These are phyloP conservation scores for Botrylloides violaceus DNA, from an alignment of 23 tunicate genomes.

Conservation along the genomic window DNA sequence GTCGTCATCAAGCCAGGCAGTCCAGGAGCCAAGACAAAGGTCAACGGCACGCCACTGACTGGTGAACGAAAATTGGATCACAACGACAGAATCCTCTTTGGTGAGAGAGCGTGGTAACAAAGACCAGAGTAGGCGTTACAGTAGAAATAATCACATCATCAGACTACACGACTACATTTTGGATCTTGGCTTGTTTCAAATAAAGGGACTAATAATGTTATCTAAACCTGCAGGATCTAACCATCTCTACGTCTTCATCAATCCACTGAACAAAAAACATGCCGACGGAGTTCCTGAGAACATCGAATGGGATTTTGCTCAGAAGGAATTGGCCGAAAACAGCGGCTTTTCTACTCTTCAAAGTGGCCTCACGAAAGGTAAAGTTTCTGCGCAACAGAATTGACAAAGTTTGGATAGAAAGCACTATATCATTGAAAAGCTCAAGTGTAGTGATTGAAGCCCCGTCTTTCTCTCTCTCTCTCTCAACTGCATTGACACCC, in stretches of 20 bases:
- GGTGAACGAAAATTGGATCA: conserved; percentile 87
- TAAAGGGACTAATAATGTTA: background rate
- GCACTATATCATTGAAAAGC: too few species aligned
- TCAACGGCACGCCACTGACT: conserved; percentile 93
- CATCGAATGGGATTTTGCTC: conserved; percentile 98
- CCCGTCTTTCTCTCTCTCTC: too few species aligned
- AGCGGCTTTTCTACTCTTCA: conserved; percentile 83
- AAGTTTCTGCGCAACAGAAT: too few species aligned
- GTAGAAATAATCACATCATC: too few species aligned
- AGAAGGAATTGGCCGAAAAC: conserved; percentile 95
- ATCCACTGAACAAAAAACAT: conserved; percentile 74
- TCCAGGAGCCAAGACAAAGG: conserved; percentile 77
- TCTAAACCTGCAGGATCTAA: conserved; percentile 68
- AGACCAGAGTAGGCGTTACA: too few species aligned
- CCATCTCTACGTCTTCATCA: conserved; percentile 76
- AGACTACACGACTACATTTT: too few species aligned
- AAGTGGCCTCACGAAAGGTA: conserved; percentile 87
- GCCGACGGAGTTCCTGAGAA: conserved; percentile 67
- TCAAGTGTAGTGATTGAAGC: too few species aligned
- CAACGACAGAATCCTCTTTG: conserved; percentile 88
- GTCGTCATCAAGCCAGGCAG: conserved; percentile 81
- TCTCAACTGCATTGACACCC: too few species aligned
- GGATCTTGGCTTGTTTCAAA: background rate
- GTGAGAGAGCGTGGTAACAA: too few species aligned
- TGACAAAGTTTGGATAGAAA: too few species aligned